phyloP scores from a whole-genome alignment of 2,113 vertebrate species.

The Shinisaurus crocodilurus region DNA sequence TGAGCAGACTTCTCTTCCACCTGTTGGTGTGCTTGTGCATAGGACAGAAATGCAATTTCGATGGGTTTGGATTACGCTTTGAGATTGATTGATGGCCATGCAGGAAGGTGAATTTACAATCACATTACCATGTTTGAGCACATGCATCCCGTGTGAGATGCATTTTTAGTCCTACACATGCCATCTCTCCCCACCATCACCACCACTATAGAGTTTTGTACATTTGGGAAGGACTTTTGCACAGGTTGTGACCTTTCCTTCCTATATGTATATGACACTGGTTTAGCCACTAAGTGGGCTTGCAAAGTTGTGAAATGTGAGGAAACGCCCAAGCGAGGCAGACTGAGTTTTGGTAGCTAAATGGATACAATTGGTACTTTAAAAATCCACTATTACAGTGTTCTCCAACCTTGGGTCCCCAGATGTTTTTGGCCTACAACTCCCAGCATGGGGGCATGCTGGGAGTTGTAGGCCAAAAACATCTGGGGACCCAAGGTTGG shows the following conservation, averaged over 20 bases:
- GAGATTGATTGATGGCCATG: background rate
- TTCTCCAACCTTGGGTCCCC: no score
- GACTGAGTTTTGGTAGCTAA: no score
- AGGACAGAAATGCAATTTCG: background rate
- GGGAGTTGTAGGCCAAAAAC: no score
- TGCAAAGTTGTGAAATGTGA: no score
- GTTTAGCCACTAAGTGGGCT: background rate
- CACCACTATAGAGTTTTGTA: background rate
- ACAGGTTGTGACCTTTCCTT: background rate
- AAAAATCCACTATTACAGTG: no score
- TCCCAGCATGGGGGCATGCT: no score
- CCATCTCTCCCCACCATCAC: no score
- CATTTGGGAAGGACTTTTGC: background rate
- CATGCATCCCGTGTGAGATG: background rate
- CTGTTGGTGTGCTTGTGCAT: background rate
- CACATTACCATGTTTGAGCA: background rate
- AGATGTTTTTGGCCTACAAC: no score
- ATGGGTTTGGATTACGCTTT: background rate
- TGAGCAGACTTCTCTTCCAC: background rate
- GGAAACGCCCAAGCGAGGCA: no score
- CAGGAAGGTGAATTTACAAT: background rate
- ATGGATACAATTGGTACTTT: no score
- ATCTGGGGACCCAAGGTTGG: no score
- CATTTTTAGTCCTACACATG: background rate
- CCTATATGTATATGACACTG: background rate